Percentiles rank a stretch among this genome's conserved stretches.
phyloP scores from a whole-genome alignment of 2,797 vertebrate species.

The Bradypodion ventrale region DNA sequence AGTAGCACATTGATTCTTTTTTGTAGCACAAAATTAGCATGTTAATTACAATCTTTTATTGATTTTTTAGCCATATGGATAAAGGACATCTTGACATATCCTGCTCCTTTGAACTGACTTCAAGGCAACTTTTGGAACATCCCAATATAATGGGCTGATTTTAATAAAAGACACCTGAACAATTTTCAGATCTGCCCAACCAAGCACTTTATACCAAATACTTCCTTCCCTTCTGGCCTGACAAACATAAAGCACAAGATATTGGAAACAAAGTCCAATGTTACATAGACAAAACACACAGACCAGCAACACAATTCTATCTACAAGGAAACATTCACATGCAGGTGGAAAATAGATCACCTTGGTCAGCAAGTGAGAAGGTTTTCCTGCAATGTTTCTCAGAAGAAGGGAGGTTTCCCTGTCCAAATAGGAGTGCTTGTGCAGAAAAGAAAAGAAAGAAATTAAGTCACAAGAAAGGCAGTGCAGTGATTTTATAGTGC shows the following conservation, averaged over 20 bases:
- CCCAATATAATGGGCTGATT: not conserved
- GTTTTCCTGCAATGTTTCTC: constrained; percentile 99
- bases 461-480: constrained; percentile 81
- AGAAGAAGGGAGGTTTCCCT: constrained; percentile 99
- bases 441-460: constrained; percentile 80
- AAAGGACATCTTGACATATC: not conserved
- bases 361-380: constrained; percentile 99
- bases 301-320: constrained; percentile 58
- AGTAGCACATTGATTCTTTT: not conserved
- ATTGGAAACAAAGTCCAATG: constrained; percentile 40
- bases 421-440: constrained; percentile 99
- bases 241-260: constrained; percentile 37
- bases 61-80: constrained; percentile 21
- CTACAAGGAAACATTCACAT: constrained; percentile 72
- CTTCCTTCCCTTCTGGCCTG: constrained; percentile 4
- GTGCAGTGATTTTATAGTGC: constrained; percentile 72
- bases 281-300: constrained; percentile 25
- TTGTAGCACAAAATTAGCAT: constrained; percentile 9
- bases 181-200: not conserved
- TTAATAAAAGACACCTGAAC: not conserved
- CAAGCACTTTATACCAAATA: not conserved
- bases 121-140: not conserved
- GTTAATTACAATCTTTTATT: not conserved
- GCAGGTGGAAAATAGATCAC: constrained; percentile 84
- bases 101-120: not conserved